These are phyloP conservation scores for Conus canariensis DNA, from an alignment of 2,888 invertebrate species.

Conservation along the genomic window DNA sequence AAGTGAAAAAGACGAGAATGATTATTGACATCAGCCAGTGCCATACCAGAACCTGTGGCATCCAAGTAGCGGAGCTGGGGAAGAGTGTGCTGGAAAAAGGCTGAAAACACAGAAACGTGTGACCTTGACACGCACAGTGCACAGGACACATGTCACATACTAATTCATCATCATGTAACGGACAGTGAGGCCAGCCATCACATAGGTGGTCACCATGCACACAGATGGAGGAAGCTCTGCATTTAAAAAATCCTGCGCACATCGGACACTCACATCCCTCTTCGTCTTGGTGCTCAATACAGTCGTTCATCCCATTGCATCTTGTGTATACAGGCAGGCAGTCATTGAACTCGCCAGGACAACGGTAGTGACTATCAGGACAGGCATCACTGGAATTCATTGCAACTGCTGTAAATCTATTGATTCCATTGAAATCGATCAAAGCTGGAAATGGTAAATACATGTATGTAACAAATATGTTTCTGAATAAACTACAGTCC, in stretches of 20 bases:
- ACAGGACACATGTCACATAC: not conserved
- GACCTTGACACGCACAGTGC: not conserved
- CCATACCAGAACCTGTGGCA: too few relatives aligned
- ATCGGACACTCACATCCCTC: not conserved
- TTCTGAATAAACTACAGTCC: too few relatives aligned
- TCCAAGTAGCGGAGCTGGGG: not conserved
- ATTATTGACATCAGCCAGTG: too few relatives aligned
- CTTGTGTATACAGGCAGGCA: conserved; percentile 15
- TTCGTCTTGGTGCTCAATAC: not conserved
- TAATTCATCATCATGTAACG: not conserved
- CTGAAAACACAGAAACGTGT: not conserved
- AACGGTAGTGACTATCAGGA: not conserved
- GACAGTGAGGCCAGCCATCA: conserved; percentile 14
- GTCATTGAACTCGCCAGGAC: not conserved
- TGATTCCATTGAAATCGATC: not conserved
- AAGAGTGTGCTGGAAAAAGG: not conserved
- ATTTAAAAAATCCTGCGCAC: not conserved
- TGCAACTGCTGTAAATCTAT: not conserved
- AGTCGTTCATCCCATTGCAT: not conserved
- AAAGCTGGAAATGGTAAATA: not conserved
- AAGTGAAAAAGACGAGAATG: not conserved
- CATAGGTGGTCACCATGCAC: not conserved
- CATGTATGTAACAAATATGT: too few relatives aligned
- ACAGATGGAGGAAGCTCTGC: not conserved
- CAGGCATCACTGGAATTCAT: not conserved